A percentile compares a stretch with the other conserved stretches of the same genome.
phyloP scores from a whole-genome alignment of 2,888 invertebrate genomes.

The Drosophila paramelanica region DNA sequence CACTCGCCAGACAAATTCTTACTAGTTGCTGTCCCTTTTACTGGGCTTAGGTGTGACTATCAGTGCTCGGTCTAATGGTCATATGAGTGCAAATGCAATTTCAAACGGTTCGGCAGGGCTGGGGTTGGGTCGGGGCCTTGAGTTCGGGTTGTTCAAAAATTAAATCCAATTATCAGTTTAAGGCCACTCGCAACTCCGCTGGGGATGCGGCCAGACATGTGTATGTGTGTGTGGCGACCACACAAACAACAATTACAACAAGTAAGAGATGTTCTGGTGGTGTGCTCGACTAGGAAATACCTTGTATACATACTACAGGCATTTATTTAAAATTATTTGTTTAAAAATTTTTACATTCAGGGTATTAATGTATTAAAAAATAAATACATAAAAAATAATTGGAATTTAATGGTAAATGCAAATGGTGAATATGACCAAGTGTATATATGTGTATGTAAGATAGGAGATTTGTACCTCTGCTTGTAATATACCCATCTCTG shows the following conservation, averaged over 20 bases:
- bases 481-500: not conserved
- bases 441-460: no score
- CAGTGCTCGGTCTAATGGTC: constrained; percentile 37
- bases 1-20: not conserved
- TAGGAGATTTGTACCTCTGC: not conserved
- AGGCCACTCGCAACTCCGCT: constrained; percentile 67
- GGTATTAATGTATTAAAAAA: no score
- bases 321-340: not conserved
- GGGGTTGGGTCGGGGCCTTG: not conserved
- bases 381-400: no score
- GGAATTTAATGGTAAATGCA: not conserved
- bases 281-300: not conserved
- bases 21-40: constrained; percentile 2
- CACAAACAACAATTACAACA: constrained; percentile 36
- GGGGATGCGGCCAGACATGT: constrained; percentile 50
- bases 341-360: no score
- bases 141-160: constrained; percentile 69
- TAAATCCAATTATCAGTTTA: constrained; percentile 81
- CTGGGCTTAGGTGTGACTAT: constrained; percentile 57
- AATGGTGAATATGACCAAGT: no score
- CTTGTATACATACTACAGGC: not conserved
- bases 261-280: not conserved
- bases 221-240: constrained; percentile 25
- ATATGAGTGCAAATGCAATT: constrained; percentile 46
- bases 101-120: constrained; percentile 41